phyloP scores from a whole-genome alignment of 2,113 vertebrate species.

The Chelonoidis abingdonii region DNA sequence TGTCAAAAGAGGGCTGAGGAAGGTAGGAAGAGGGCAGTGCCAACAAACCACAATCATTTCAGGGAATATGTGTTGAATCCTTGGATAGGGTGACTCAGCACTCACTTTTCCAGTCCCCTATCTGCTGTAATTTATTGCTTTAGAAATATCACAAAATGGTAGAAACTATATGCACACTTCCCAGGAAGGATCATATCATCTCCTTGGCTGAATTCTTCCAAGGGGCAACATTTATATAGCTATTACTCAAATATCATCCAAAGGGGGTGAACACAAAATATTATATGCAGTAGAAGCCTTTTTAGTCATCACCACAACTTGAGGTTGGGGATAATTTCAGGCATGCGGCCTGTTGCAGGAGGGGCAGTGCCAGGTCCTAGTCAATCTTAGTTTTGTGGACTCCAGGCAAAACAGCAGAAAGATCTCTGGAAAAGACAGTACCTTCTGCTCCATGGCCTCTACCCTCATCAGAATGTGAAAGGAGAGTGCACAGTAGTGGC shows the following conservation, averaged over 20 bases:
- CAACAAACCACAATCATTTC: not conserved
- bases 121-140: not conserved
- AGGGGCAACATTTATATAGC: not conserved
- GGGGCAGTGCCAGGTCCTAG: not conserved
- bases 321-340: not conserved
- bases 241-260: not conserved
- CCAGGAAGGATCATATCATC: not conserved
- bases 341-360: not conserved
- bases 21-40: not conserved
- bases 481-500: not conserved
- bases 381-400: not conserved
- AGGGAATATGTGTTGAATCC: not conserved
- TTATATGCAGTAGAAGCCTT: not conserved
- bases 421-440: not conserved
- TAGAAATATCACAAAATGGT: not conserved
- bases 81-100: not conserved
- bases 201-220: not conserved
- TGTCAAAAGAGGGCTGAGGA: not conserved
- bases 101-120: not conserved
- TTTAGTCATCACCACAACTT: not conserved
- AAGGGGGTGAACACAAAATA: not conserved
- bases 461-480: not conserved
- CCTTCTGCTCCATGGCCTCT: not conserved
- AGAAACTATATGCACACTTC: fast-evolving
- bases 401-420: not conserved